Conservation (phyloP, 2,888 invertebrate genomes). For the Gasteruption jaculator region DNA sequence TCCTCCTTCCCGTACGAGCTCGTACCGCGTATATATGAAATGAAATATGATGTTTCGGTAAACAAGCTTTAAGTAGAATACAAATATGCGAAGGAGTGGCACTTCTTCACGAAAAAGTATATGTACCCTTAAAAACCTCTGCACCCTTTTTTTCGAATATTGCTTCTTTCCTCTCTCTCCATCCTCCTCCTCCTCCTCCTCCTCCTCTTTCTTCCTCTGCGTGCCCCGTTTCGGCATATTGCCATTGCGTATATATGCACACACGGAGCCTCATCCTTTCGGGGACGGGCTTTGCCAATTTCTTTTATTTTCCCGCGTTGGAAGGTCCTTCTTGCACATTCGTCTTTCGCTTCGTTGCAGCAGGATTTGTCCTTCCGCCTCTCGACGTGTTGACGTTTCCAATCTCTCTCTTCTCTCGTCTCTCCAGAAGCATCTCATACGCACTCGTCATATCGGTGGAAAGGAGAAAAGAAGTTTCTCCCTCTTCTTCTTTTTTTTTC, state of each 20-base stretch:
- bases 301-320: too few relatives aligned
- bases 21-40: slow-evolving; percentile 33
- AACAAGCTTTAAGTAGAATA: slow-evolving; percentile 48
- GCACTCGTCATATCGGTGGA: neutral
- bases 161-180: neutral
- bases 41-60: slow-evolving; percentile 49
- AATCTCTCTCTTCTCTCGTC: too few relatives aligned
- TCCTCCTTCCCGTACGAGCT: too few relatives aligned
- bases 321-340: too few relatives aligned
- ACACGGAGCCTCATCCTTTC: too few relatives aligned
- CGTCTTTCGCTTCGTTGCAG: too few relatives aligned
- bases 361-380: slow-evolving; percentile 36
- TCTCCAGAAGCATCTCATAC: too few relatives aligned
- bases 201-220: slow-evolving; percentile 8
- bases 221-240: too few relatives aligned
- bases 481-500: slow-evolving; percentile 4
- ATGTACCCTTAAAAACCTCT: too few relatives aligned
- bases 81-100: slow-evolving; percentile 47
- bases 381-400: slow-evolving; percentile 45
- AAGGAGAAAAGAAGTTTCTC: neutral
- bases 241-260: slow-evolving; percentile 22
- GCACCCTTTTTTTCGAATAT: too few relatives aligned
- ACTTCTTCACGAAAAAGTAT: too few relatives aligned
- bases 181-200: slow-evolving; percentile 6
- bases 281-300: too few relatives aligned